phyloP scores from a whole-genome alignment of 2,797 vertebrate genomes.

The Ctenopoma multispine region DNA sequence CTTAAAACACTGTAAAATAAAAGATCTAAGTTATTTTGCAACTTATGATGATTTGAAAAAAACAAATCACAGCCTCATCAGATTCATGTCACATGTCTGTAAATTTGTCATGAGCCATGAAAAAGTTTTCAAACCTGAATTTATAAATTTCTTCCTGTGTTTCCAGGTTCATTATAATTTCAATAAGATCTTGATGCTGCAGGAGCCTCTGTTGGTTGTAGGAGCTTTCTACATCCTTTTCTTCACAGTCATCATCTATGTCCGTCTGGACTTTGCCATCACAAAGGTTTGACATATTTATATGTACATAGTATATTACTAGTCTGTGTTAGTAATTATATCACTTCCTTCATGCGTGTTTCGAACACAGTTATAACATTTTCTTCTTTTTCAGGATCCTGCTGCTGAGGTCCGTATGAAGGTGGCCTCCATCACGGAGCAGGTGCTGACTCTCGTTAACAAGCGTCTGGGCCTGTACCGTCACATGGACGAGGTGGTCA shows the following conservation, averaged over 20 bases:
- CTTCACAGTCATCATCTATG: slow-evolving; percentile 98
- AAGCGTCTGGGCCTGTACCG: slow-evolving; percentile 96
- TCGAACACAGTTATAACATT: not conserved
- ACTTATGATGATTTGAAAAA: no score
- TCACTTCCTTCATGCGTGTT: not conserved
- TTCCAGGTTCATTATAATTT: slow-evolving; percentile 94
- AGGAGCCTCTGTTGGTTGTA: slow-evolving; percentile 96
- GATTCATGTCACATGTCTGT: not conserved
- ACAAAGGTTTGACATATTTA: slow-evolving; percentile 88
- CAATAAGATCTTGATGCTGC: slow-evolving; percentile 98
- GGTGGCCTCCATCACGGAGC: slow-evolving; percentile 98
- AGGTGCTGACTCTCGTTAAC: slow-evolving; percentile 96
- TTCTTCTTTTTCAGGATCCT: slow-evolving; percentile 86
- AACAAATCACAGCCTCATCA: not conserved
- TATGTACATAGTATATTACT: not conserved
- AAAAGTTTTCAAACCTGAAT: not conserved
- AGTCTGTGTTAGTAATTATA: no score
- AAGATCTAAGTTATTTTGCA: no score
- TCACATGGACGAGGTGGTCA: slow-evolving; percentile 96
- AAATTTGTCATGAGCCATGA: not conserved
- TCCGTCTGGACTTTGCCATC: slow-evolving; percentile 97
- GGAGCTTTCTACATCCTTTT: slow-evolving; percentile 98
- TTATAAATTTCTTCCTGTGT: slow-evolving; percentile 2
- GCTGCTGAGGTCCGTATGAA: slow-evolving; percentile 99
- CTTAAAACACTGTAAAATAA: no score